phyloP scores from a whole-genome alignment of 2,888 invertebrate genomes.

The Drosophila neonasuta region DNA sequence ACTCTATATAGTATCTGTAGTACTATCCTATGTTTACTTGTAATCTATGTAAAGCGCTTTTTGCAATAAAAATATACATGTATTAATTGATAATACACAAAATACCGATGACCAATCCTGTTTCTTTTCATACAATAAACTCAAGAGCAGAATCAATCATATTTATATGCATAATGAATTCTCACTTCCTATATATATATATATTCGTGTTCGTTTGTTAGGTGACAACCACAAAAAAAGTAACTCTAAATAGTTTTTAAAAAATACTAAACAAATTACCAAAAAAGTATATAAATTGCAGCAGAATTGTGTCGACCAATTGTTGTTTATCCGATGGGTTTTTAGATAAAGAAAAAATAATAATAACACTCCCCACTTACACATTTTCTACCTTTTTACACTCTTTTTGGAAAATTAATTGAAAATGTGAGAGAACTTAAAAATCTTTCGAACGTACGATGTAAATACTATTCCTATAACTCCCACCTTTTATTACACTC shows the following conservation, averaged over 20 bases:
- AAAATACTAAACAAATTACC: constrained; percentile 15
- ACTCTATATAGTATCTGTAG: constrained; percentile 31
- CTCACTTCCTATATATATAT: constrained; percentile 32
- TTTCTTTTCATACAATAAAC: constrained; percentile 65
- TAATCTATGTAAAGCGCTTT: constrained; percentile 81
- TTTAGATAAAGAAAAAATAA: constrained; percentile 14
- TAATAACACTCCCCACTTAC: constrained; percentile 17
- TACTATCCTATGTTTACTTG: constrained; percentile 67
- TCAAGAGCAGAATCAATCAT: constrained; percentile 31
- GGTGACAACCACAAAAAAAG: constrained; percentile 12
- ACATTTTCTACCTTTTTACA: constrained; percentile 23
- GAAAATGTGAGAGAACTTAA: constrained; percentile 1
- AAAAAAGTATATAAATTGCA: constrained; percentile 38
- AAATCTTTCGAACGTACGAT: constrained; percentile 4
- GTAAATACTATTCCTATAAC: constrained; percentile 15
- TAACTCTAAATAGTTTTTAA: constrained; percentile 2
- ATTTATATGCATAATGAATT: constrained; percentile 24
- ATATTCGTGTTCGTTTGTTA: constrained; percentile 29
- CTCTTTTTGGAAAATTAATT: constrained; percentile 3
- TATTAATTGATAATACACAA: constrained; percentile 47
- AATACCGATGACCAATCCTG: constrained; percentile 63
- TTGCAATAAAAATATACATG: constrained; percentile 82
- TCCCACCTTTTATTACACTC: constrained; percentile 9
- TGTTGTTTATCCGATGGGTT: constrained; percentile 19
- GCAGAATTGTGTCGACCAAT: constrained; percentile 42